Percentiles rank a stretch among this genome's conserved stretches.
These are phyloP conservation scores for Drosophila acutilabella DNA, from an alignment of 2,888 invertebrate genomes.

Conservation along the genomic window DNA sequence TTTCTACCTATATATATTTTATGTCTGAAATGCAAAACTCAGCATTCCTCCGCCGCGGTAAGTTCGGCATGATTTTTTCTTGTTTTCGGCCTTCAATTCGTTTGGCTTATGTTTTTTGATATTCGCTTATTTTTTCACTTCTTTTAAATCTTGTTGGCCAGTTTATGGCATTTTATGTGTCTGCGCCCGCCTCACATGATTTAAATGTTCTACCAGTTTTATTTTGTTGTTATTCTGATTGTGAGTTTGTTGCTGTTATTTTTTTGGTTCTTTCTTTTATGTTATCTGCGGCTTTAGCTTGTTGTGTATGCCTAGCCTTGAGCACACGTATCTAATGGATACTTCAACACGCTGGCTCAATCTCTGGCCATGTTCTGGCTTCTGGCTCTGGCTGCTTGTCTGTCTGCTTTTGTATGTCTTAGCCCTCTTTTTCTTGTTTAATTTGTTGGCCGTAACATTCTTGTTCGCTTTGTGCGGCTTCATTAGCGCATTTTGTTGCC, in stretches of 20 bases:
- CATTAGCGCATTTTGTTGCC: constrained; percentile 60
- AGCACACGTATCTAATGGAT: constrained; percentile 75
- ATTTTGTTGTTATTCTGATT: constrained; percentile 38
- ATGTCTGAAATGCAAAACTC: constrained; percentile 82
- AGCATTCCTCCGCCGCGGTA: constrained; percentile 90
- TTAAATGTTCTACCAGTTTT: constrained; percentile 60
- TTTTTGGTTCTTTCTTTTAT: constrained; percentile 36
- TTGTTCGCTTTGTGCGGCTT: constrained; percentile 52
- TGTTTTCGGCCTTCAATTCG: constrained; percentile 57
- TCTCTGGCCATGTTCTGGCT: constrained; percentile 31
- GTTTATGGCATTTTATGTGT: constrained; percentile 31
- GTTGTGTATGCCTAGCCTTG: constrained; percentile 56
- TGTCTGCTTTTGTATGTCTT: constrained; percentile 52
- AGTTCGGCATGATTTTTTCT: constrained; percentile 86
- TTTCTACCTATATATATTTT: constrained; percentile 34
- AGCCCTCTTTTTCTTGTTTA: constrained; percentile 30
- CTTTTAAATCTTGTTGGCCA: constrained; percentile 42
- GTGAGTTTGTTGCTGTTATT: constrained; percentile 21
- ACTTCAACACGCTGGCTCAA: constrained; percentile 63
- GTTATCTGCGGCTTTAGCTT: constrained; percentile 64
- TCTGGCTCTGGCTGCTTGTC: constrained; percentile 29
- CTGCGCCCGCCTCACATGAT: constrained; percentile 56
- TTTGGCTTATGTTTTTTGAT: constrained; percentile 66
- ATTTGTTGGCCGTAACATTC: constrained; percentile 29
- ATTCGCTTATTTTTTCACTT: constrained; percentile 39